Percentiles rank a stretch among this genome's conserved stretches.
Conservation (phyloP, 2,888 invertebrate genomes). For the Galerucella pusilla region DNA sequence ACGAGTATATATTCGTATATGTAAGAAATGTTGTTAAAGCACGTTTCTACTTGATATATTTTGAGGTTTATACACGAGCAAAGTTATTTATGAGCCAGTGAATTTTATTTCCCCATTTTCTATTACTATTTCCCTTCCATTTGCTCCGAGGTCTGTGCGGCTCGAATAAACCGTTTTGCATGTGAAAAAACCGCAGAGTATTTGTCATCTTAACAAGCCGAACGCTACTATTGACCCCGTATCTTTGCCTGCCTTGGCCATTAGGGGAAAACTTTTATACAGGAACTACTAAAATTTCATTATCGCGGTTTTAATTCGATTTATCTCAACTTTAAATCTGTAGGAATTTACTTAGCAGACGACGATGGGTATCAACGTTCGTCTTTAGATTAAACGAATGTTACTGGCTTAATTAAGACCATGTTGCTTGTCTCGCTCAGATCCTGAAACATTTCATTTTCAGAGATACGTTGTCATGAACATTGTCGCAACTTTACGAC, state of each 20-base stretch:
- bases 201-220: slow-evolving; percentile 11
- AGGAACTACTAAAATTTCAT: background rate
- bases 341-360: background rate
- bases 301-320: background rate
- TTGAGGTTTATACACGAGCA: background rate
- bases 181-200: slow-evolving; percentile 13
- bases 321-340: background rate
- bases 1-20: background rate
- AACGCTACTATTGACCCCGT: slow-evolving; percentile 8
- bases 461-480: background rate
- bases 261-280: background rate
- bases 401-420: background rate
- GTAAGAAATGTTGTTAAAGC: background rate
- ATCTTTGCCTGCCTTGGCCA: background rate
- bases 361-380: background rate
- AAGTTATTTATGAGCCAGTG: background rate
- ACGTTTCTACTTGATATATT: background rate
- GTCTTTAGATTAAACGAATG: background rate
- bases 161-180: slow-evolving; percentile 7
- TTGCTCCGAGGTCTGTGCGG: background rate
- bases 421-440: background rate
- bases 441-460: background rate
- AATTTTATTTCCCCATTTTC: slow-evolving; percentile 17
- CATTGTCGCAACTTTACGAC: background rate
- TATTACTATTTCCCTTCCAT: slow-evolving; percentile 12